phyloP scores from a whole-genome alignment of 1,140 invertebrate genomes.

The Meloidogyne floridensis region DNA sequence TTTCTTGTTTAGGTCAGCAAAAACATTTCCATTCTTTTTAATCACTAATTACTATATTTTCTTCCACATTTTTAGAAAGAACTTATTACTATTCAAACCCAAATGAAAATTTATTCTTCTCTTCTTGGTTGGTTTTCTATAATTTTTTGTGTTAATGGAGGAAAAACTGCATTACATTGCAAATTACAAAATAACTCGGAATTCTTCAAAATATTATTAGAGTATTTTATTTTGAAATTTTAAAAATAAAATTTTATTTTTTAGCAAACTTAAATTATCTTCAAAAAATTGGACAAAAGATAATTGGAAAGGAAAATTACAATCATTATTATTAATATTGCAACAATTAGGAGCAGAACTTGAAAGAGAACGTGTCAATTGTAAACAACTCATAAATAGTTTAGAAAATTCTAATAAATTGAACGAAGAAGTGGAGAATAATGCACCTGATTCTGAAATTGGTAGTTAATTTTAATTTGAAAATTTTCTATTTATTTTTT shows the following conservation, averaged over 20 bases:
- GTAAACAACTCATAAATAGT: neutral
- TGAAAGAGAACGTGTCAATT: neutral
- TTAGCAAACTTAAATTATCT: neutral
- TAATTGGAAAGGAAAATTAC: neutral
- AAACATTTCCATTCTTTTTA: no score
- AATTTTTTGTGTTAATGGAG: neutral
- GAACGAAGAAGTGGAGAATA: neutral
- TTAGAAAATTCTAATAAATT: neutral
- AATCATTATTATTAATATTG: neutral
- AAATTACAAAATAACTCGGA: neutral
- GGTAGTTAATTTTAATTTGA: neutral
- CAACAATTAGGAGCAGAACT: neutral
- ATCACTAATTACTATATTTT: no score
- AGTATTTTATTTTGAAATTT: neutral
- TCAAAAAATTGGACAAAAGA: neutral
- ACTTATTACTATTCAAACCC: neutral
- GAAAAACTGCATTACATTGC: neutral
- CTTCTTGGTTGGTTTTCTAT: neutral
- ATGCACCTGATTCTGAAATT: neutral
- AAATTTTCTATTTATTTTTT: neutral
- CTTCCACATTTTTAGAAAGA: neutral
- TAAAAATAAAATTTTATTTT: neutral
- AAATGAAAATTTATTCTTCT: neutral
- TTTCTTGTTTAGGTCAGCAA: no score
- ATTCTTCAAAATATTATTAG: conserved; percentile 2